Base-by-base conservation (phyloP, 2,797 vertebrate species). In the Ctenosaura bakeri region DNA sequence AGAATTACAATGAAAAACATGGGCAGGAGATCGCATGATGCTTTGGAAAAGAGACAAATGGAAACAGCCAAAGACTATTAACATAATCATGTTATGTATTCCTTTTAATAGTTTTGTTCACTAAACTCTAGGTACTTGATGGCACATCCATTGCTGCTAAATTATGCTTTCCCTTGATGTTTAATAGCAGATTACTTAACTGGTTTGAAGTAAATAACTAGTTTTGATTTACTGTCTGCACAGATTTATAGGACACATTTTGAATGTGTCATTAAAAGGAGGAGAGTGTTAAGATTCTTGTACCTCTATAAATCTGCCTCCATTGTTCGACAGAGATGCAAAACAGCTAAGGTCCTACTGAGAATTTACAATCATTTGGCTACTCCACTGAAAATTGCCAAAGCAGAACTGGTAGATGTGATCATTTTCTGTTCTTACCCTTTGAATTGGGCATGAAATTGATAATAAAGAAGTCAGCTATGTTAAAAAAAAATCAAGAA, bases 81-180 rank as follows among this genome's bases (percentile, higher is more conserved):
- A 89, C 62, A 76, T 56, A 88, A 93, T 91, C 90, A 20, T 29
- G 0, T 80, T 0, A 0, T 88, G 0, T 87, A 66, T 88, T 77
- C 92, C 88, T 29, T 22, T 7, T 83, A 64, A 91, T 86, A 38
- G 38, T 86, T 88, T 32, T n/a, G 38, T 91, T 87, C 85, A 50
- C 74, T 69, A 78, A 42, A 90, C 88, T 85, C 54, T 84, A 7
- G 16, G 9, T 29, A 78, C 69, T 90, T 87, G 92, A 85, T 93
- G 69, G 89, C 92, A 42, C 38, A 91, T 91, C 88, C 85, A 78
- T 82, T 94, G 93, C 14, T 1, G 69, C 84, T 94, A 95, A 96
- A 95, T 96, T 96, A 92, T 93, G 86, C 56, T 92, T 96, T 96
- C 95, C 93, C 93, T 95, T 97, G 95, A 91, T 89, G 32, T 85